Evolutionary conservation across 2,888 invertebrate genomes (phyloP).

Genomic region (Incurvaria masculella): DNA sequence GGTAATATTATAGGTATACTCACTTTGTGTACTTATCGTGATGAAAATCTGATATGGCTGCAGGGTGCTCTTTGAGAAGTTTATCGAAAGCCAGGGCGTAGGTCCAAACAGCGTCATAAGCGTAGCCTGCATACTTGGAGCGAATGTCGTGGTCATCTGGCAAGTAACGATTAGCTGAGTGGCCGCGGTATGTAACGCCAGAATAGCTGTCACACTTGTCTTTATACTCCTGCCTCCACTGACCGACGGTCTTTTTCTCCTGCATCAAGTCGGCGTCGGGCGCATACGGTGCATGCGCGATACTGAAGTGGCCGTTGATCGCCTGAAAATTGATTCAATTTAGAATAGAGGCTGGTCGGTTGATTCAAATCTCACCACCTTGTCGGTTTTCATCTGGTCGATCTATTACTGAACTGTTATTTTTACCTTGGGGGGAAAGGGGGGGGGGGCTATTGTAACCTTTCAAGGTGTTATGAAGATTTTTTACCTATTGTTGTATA

Average conservation of each 20-base stretch:
- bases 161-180: slow-evolving; percentile 9
- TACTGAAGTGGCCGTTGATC: slow-evolving; percentile 68
- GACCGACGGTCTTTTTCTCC: slow-evolving; percentile 60
- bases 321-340: too few relatives aligned
- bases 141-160: slow-evolving; percentile 20
- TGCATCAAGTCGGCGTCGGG: slow-evolving; percentile 58
- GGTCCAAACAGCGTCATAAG: slow-evolving; percentile 81
- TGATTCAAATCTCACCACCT: too few relatives aligned
- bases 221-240: slow-evolving; percentile 57
- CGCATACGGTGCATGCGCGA: slow-evolving; percentile 67
- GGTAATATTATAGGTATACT: slow-evolving; percentile 19
- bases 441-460: too few relatives aligned
- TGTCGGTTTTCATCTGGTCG: too few relatives aligned
- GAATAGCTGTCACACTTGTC: slow-evolving; percentile 18
- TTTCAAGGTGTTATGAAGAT: too few relatives aligned
- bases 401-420: too few relatives aligned
- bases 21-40: slow-evolving; percentile 42
- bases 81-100: slow-evolving; percentile 69
- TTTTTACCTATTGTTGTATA: too few relatives aligned
- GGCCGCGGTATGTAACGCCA: background rate
- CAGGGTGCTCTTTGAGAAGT: slow-evolving; percentile 59
- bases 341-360: too few relatives aligned
- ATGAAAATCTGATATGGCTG: slow-evolving; percentile 29
- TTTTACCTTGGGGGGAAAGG: too few relatives aligned
- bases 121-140: slow-evolving; percentile 70